These are phyloP conservation scores for Hirundo rustica DNA, from an alignment of 2,797 vertebrate genomes.

Conservation along the genomic window DNA sequence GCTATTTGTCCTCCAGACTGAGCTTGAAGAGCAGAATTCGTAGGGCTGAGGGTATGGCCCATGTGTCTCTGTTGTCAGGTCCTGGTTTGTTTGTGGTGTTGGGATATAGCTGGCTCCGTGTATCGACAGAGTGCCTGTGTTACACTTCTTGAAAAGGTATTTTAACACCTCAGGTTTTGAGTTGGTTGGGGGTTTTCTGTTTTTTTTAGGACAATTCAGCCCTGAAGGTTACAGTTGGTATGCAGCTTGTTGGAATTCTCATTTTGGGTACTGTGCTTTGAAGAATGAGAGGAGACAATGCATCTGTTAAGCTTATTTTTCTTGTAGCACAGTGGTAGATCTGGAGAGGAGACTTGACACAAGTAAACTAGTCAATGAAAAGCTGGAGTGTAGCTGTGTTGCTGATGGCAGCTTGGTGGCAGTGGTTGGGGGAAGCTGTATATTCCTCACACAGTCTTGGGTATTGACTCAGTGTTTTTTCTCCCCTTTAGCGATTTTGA, in stretches of 20 bases:
- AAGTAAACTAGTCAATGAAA: not conserved
- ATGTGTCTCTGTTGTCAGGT: not conserved
- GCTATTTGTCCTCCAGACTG: not conserved
- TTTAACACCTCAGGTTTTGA: not conserved
- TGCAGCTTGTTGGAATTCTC: not conserved
- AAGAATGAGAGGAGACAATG: not conserved
- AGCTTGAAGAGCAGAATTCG: not conserved
- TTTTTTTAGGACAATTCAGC: not conserved
- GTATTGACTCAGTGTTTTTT: not conserved
- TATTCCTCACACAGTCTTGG: not conserved
- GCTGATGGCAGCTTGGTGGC: not conserved
- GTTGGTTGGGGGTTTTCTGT: fast-evolving
- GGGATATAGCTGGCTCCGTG: not conserved
- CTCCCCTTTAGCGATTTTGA: not conserved
- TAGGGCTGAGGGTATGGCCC: not conserved
- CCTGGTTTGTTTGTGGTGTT: not conserved
- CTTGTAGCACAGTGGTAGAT: not conserved
- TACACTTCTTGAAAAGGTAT: not conserved
- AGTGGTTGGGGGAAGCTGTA: not conserved
- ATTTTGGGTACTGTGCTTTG: not conserved
- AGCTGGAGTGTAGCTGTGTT: not conserved
- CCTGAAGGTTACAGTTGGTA: not conserved
- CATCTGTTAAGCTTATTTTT: not conserved
- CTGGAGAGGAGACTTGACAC: not conserved
- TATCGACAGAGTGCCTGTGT: not conserved